Base-by-base conservation (phyloP, 2,797 vertebrate genomes). In the Valencia hispanica region DNA sequence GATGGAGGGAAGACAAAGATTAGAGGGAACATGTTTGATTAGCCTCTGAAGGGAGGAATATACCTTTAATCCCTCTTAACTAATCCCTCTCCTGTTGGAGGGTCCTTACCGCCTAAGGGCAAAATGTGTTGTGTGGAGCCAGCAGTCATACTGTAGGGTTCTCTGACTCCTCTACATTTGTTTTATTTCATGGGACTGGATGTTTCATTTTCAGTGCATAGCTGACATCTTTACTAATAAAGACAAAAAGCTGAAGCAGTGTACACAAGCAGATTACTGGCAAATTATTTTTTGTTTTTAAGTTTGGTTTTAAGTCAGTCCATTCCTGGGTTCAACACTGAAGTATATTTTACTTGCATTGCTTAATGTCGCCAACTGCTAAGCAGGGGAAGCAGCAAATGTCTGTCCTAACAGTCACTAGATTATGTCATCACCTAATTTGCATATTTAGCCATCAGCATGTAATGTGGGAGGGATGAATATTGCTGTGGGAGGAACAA, bases 21-120 rank as follows among this genome's bases (percentile, higher is more conserved):
- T 85, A 90, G 86, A 89, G 82, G 78, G 77, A 83, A 75, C 75
- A 81, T 93, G 88, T 94, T 94, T 93, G 90, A 94, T 93, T 92
- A 92, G 90, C 87, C 83, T 87, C 87, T 91, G 83, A 89, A 87
- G 87, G 63, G 87, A 84, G 74, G 69, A 81, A 84, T 83, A 69
- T 89, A 78, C 84, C 81, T 91, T 91, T 92, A 91, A 93, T 91
- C 86, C 87, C 77, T 80, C 75, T 80, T 77, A 73, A 81, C 91
- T 92, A 92, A 92, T 93, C 87, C 89, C 80, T 84, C 85, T 89
- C 74, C 74, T 91, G 73, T 79, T 85, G 72, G 83, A 93, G 88
- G 88, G 91, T 88, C 90, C 83, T 87, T 74, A 59, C 69, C 59
- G 85, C 86, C 88, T 74, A 43, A 47, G 89, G 72, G 9, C 5